Percentiles rank a stretch among this genome's conserved stretches.
Conservation (phyloP, 2,113 vertebrate species). For the Atherinomorus stipes region DNA sequence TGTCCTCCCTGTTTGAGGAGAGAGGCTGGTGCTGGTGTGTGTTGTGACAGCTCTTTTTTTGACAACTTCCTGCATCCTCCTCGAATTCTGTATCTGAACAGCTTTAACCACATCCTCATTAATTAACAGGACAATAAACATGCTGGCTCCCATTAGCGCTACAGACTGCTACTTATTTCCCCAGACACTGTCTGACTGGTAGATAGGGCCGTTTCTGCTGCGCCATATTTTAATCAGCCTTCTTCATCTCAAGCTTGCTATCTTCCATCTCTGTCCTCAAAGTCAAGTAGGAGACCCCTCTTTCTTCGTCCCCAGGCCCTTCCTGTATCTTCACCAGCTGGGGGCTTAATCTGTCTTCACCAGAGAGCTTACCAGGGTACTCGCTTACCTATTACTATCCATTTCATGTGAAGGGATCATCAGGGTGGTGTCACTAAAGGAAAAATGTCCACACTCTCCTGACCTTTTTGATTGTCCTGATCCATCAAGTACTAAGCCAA, state of each 20-base stretch:
- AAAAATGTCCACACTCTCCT: conserved; percentile 35
- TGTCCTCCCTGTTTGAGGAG: conserved; percentile 47
- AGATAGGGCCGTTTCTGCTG: conserved; percentile 41
- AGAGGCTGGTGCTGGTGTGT: conserved; percentile 12
- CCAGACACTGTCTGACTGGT: conserved; percentile 52
- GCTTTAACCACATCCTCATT: conserved; percentile 63
- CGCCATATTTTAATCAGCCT: conserved; percentile 67
- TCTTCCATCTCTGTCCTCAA: conserved; percentile 57
- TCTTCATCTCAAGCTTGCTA: conserved; percentile 56
- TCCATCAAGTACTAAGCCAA: conserved; percentile 54
- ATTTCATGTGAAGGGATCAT: conserved; percentile 57
- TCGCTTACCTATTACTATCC: conserved; percentile 66
- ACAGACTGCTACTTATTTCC: conserved; percentile 71
- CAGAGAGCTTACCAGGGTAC: conserved; percentile 31
- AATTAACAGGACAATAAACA: conserved; percentile 79
- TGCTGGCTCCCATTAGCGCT: conserved; percentile 69
- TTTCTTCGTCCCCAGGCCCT: conserved; percentile 18
- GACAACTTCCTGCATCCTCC: conserved; percentile 47
- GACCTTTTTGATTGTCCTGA: conserved; percentile 69
- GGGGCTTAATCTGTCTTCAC: conserved; percentile 54
- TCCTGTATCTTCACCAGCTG: conserved; percentile 51
- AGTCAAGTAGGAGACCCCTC: conserved; percentile 64
- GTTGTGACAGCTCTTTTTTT: conserved; percentile 40
- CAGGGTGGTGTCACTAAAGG: conserved; percentile 23
- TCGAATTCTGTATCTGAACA: conserved; percentile 63